phyloP scores from a whole-genome alignment of 2,113 vertebrate species.

The Gasterosteus aculeatus region DNA sequence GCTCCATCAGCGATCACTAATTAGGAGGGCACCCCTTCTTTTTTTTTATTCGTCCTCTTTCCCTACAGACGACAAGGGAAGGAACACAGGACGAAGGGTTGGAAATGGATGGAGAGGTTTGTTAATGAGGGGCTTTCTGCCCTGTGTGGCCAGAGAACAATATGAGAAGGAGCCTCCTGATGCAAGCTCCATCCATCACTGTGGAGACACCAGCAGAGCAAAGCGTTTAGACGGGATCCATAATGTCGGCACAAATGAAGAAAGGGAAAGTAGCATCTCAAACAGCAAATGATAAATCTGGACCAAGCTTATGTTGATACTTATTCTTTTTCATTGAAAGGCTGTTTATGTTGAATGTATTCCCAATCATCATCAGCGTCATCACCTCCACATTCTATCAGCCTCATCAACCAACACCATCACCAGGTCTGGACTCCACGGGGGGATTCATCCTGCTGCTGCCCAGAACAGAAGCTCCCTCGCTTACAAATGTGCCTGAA shows the following conservation, averaged over 20 bases:
- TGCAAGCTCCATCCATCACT: conserved; percentile 64
- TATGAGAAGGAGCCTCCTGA: conserved; percentile 60
- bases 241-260: conserved; percentile 20
- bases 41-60: conserved; percentile 25
- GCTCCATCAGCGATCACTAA: conserved; percentile 68
- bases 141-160: conserved; percentile 67
- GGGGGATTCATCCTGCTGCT: too few relatives aligned
- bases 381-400: too few relatives aligned
- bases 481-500: too few relatives aligned
- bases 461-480: too few relatives aligned
- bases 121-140: conserved; percentile 71
- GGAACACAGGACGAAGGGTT: conserved; percentile 56
- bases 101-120: conserved; percentile 71
- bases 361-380: too few relatives aligned
- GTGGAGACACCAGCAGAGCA: conserved; percentile 31
- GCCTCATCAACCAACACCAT: too few relatives aligned
- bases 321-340: conserved; percentile 19
- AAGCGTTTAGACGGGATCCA: conserved; percentile 49
- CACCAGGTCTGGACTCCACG: too few relatives aligned
- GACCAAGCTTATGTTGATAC: not conserved
- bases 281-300: conserved; percentile 19
- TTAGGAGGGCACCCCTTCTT: conserved; percentile 64
- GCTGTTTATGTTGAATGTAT: conserved; percentile 2
- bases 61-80: conserved; percentile 59
- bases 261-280: conserved; percentile 33